Conservation (phyloP, 2,113 vertebrate species). For the Eolophus roseicapilla region DNA sequence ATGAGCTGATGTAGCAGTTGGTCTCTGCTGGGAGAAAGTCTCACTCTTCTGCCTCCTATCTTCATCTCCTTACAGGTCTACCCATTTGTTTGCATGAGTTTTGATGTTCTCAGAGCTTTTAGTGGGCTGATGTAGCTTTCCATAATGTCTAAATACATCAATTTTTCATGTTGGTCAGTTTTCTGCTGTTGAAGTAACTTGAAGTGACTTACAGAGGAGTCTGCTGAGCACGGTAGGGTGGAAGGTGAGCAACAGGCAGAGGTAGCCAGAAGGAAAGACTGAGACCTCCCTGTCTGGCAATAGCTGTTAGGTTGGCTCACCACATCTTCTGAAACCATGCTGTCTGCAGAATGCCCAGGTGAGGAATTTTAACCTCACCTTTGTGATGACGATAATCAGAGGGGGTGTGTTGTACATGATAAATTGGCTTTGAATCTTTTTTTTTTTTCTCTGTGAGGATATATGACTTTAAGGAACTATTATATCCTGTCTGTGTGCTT, state of each 20-base stretch:
- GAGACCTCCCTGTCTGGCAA: background rate
- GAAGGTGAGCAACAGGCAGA: background rate
- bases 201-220: background rate
- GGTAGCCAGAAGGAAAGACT: background rate
- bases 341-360: background rate
- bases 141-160: background rate
- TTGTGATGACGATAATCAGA: background rate
- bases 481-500: background rate
- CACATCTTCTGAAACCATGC: fast-evolving
- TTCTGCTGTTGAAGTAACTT: background rate
- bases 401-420: background rate
- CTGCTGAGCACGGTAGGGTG: fast-evolving
- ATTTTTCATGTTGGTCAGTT: background rate
- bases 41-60: background rate
- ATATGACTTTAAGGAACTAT: background rate
- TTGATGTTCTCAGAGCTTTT: background rate
- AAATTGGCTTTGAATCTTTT: background rate
- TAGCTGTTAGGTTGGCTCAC: background rate
- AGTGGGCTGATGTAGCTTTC: background rate
- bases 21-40: background rate
- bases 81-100: background rate
- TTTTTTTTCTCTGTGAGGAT: background rate
- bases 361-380: background rate
- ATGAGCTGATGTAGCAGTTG: background rate
- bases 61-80: background rate